phyloP scores from a whole-genome alignment of 2,888 invertebrate species.

The Pseudococcus jackbeardsleyi region DNA sequence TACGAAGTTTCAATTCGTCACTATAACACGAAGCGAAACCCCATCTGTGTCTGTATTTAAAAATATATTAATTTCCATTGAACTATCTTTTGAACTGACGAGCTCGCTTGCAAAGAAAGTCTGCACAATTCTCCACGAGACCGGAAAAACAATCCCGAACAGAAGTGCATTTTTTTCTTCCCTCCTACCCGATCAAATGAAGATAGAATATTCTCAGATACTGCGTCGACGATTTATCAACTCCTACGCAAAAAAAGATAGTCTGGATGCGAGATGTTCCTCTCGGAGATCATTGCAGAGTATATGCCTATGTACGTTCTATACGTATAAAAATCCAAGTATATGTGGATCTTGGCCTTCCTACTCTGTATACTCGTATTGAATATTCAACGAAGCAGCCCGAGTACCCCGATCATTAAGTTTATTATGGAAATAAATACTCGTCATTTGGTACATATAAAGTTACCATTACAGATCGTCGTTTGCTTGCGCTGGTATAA shows the following conservation, averaged over 20 bases:
- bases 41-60: background rate
- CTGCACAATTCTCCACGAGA: background rate
- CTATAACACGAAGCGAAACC: background rate
- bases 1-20: background rate
- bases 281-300: background rate
- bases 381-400: background rate
- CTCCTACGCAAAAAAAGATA: background rate
- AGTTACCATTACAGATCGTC: background rate
- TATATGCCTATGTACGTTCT: background rate
- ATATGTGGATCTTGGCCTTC: background rate
- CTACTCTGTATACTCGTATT: background rate
- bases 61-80: background rate
- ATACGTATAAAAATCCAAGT: background rate
- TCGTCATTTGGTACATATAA: background rate
- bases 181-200: background rate
- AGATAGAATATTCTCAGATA: background rate
- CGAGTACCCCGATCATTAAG: conserved; percentile 10
- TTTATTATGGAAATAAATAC: conserved; percentile 35
- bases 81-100: too few species aligned
- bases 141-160: background rate
- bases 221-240: background rate
- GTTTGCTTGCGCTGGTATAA: background rate
- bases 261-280: background rate
- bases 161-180: background rate
- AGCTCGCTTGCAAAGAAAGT: background rate